phyloP scores from a whole-genome alignment of 2,113 vertebrate genomes.

The Struthio camelus region DNA sequence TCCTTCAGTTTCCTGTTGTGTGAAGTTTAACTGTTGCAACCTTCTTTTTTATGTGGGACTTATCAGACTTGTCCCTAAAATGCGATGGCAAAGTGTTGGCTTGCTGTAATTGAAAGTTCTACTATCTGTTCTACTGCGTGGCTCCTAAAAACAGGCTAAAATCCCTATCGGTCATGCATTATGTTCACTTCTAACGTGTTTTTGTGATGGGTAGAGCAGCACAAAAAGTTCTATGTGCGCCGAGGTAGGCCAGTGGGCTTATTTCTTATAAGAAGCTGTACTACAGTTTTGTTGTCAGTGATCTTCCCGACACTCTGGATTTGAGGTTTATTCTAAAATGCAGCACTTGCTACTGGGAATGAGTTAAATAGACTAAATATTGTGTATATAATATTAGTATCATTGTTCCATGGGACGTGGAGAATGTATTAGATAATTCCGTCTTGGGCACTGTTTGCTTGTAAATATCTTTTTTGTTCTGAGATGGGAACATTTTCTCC shows the following conservation, averaged over 20 bases:
- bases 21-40: not conserved
- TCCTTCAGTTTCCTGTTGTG: not conserved
- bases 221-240: accelerated
- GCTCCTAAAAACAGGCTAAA: not conserved
- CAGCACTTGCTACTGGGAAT: constrained; percentile 25
- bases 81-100: accelerated
- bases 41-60: not conserved
- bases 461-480: not conserved
- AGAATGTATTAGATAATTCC: not conserved
- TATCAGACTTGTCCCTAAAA: not conserved
- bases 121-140: accelerated
- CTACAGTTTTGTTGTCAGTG: not conserved
- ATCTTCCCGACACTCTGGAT: not conserved
- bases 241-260: not conserved
- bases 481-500: constrained; percentile 9
- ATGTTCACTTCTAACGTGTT: not conserved
- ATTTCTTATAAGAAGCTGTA: not conserved
- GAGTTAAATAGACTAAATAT: not conserved
- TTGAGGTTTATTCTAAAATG: constrained; percentile 33
- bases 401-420: not conserved
- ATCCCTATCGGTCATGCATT: not conserved
- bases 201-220: accelerated
- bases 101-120: not conserved
- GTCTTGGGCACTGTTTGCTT: not conserved
- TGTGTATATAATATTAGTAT: constrained; percentile 12